Percentiles rank a stretch among this genome's conserved stretches.
These are phyloP conservation scores for Eustalomyia histrio DNA, from an alignment of 2,888 invertebrate species.

Conservation along the genomic window DNA sequence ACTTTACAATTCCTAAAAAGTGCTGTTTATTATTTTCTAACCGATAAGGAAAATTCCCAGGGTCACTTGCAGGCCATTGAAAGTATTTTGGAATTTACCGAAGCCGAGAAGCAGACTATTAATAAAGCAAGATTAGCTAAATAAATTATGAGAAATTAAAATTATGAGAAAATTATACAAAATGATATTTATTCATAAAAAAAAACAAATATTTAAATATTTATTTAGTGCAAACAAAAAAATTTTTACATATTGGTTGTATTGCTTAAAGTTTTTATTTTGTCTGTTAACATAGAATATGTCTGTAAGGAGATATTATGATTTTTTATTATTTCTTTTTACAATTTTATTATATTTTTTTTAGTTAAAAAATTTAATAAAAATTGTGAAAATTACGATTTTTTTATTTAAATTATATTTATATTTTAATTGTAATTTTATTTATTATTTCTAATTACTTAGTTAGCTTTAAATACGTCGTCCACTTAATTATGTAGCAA, in stretches of 20 bases:
- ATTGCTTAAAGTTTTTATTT: slow-evolving; percentile 5
- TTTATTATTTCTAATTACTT: background rate
- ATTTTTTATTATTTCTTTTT: background rate
- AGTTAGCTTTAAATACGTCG: slow-evolving; percentile 42
- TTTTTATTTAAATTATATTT: background rate
- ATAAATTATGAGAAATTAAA: slow-evolving; percentile 67
- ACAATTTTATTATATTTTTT: slow-evolving; percentile 1
- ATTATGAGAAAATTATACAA: slow-evolving; percentile 25
- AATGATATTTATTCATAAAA: background rate
- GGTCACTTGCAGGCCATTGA: slow-evolving; percentile 93
- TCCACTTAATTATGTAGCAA: slow-evolving; percentile 46
- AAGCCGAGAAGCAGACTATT: slow-evolving; percentile 89
- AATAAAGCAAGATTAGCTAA: slow-evolving; percentile 83
- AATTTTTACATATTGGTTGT: slow-evolving; percentile 1
- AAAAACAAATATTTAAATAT: background rate
- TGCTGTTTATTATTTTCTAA: slow-evolving; percentile 94
- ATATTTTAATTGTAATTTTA: background rate
- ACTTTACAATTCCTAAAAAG: slow-evolving; percentile 95
- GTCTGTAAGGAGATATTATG: slow-evolving; percentile 3
- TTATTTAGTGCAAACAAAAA: background rate
- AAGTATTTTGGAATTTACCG: slow-evolving; percentile 93
- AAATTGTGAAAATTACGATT: background rate
- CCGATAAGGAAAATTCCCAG: slow-evolving; percentile 92
- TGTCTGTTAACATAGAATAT: background rate
- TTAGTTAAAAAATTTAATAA: background rate